A percentile compares a stretch with the other conserved stretches of the same genome.
Conservation (phyloP, 1,140 invertebrate species). For the Polypedilum pembai region DNA sequence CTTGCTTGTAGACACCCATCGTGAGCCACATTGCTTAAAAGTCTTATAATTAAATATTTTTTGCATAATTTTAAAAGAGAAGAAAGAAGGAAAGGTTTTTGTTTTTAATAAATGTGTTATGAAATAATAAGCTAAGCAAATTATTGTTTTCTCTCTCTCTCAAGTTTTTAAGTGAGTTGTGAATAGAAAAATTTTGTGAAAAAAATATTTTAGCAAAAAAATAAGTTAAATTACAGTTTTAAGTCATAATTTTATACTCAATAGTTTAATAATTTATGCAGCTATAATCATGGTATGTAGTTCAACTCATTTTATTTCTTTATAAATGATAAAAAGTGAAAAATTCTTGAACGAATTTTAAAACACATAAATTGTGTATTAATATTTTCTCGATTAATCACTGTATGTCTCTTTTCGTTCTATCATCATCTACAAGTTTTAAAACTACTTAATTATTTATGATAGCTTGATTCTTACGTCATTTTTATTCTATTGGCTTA, state of each 20-base stretch:
- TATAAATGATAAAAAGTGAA: too few species aligned
- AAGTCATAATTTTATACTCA: conserved; percentile 7
- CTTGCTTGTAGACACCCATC: conserved; percentile 2
- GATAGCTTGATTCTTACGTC: too few species aligned
- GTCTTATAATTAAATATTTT: background rate
- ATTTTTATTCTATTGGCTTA: too few species aligned
- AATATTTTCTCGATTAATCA: background rate
- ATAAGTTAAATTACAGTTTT: background rate
- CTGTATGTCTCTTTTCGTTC: background rate
- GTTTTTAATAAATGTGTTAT: background rate
- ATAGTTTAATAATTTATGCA: background rate
- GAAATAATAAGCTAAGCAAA: too few species aligned
- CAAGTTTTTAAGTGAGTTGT: background rate
- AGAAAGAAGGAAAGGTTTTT: background rate
- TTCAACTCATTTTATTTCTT: background rate
- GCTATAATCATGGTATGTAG: background rate
- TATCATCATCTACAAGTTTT: background rate
- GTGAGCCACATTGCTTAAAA: background rate
- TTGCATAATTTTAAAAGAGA: background rate
- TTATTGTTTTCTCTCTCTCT: too few species aligned
- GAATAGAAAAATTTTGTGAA: background rate
- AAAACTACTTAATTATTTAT: too few species aligned
- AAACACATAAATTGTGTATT: background rate
- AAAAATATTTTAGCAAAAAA: background rate
- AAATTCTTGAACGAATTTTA: background rate